These are phyloP conservation scores for Hippolais icterina DNA, from an alignment of 2,113 vertebrate genomes.

Conservation along the genomic window DNA sequence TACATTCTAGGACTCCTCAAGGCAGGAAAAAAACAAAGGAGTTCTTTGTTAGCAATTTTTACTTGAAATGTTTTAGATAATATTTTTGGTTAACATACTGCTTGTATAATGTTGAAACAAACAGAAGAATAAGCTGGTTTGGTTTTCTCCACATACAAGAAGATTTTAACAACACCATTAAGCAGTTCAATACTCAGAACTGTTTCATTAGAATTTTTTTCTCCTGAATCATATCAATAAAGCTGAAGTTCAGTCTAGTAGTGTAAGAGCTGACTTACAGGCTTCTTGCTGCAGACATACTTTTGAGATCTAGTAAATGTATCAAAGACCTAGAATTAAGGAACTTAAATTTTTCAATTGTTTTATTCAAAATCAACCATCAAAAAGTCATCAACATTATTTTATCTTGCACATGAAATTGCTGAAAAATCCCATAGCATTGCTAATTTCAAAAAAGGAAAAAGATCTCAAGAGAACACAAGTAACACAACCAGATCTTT, in stretches of 20 bases:
- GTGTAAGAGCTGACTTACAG: neutral
- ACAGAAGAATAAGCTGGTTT: neutral
- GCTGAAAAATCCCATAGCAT: neutral
- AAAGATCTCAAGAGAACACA: neutral
- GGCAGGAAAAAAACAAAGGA: neutral
- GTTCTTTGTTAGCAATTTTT: neutral
- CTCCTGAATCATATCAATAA: constrained; percentile 72
- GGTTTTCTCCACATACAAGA: constrained; percentile 6
- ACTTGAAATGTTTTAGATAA: neutral
- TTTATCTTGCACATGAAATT: neutral
- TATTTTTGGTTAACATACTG: neutral
- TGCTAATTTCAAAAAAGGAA: neutral
- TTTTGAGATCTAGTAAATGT: neutral
- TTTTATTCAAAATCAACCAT: neutral
- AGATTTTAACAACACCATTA: constrained; percentile 48
- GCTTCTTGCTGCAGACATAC: neutral
- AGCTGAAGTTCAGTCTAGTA: constrained; percentile 11
- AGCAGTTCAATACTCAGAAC: constrained; percentile 35
- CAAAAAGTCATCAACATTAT: neutral
- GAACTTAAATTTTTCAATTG: neutral
- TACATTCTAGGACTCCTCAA: neutral
- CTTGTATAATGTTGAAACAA: neutral
- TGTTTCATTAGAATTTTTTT: constrained; percentile 72
- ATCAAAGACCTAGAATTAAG: neutral
- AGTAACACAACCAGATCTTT: neutral